Evolutionary conservation across 2,797 vertebrate species (phyloP).

Genomic region (Crenichthys baileyi): DNA sequence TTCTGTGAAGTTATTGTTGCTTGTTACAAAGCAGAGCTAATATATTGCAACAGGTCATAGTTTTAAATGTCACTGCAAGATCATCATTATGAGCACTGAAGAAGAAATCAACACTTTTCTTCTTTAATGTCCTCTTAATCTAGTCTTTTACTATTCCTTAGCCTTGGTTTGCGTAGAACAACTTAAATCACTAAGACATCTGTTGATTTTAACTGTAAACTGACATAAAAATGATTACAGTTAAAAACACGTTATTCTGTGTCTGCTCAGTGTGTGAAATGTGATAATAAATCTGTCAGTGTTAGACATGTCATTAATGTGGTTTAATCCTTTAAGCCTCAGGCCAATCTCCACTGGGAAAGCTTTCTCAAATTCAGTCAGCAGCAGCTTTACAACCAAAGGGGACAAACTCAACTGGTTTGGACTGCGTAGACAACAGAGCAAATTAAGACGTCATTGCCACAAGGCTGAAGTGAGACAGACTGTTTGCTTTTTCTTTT

Average conservation of each 20-base stretch:
- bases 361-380: conserved; percentile 15
- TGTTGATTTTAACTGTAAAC: background rate
- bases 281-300: background rate
- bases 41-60: too few relatives aligned
- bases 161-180: background rate
- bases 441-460: background rate
- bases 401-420: background rate
- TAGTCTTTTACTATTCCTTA: background rate
- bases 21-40: too few relatives aligned
- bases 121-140: background rate
- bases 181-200: background rate
- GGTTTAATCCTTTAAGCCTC: conserved; percentile 8
- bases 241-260: background rate
- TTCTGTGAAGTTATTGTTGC: too few relatives aligned
- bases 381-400: background rate
- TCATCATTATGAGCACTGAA: too few relatives aligned
- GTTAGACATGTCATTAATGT: conserved; percentile 8
- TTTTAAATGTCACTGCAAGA: too few relatives aligned
- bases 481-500: background rate
- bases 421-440: background rate
- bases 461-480: background rate
- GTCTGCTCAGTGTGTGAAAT: background rate
- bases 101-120: too few relatives aligned
- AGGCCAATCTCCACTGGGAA: conserved; percentile 5
- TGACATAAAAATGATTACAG: background rate